Percentiles rank a stretch among this genome's conserved stretches.
phyloP scores from a whole-genome alignment of 2,888 invertebrate genomes.

The Brenthis hecate region DNA sequence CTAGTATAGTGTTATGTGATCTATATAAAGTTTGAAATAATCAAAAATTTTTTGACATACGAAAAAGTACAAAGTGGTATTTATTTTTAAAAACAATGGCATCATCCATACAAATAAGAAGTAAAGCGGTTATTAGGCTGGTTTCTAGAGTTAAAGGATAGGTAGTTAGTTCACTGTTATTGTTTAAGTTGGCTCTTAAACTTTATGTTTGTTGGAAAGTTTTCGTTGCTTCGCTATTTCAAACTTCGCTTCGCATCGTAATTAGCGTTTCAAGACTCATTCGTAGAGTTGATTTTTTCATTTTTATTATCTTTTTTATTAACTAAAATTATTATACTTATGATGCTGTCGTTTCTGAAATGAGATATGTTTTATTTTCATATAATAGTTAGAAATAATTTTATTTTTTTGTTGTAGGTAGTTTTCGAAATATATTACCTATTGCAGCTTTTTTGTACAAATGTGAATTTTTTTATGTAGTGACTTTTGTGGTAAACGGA shows the following conservation, averaged over 20 bases:
- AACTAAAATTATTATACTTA: conserved; percentile 4
- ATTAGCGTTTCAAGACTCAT: conserved; percentile 27
- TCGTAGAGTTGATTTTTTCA: conserved; percentile 13
- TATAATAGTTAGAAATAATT: neutral
- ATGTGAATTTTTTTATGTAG: too few relatives aligned
- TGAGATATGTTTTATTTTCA: neutral
- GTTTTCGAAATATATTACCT: too few relatives aligned
- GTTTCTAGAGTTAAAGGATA: conserved; percentile 26
- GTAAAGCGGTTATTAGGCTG: conserved; percentile 26
- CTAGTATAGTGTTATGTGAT: too few relatives aligned
- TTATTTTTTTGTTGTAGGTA: neutral
- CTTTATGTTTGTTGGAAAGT: conserved; percentile 33
- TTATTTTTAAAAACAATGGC: neutral
- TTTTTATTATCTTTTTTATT: conserved; percentile 9
- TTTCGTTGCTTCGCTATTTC: conserved; percentile 31
- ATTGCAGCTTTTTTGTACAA: too few relatives aligned
- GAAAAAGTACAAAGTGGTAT: neutral
- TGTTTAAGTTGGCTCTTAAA: conserved; percentile 35
- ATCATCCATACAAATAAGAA: conserved; percentile 11
- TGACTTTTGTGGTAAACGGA: too few relatives aligned
- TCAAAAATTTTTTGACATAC: too few relatives aligned
- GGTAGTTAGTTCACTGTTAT: conserved; percentile 33
- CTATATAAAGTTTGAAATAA: too few relatives aligned
- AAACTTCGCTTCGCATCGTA: conserved; percentile 31
- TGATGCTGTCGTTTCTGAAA: neutral